These are phyloP conservation scores for Macrocentrus cingulum DNA, from an alignment of 1,140 invertebrate genomes.

Conservation along the genomic window DNA sequence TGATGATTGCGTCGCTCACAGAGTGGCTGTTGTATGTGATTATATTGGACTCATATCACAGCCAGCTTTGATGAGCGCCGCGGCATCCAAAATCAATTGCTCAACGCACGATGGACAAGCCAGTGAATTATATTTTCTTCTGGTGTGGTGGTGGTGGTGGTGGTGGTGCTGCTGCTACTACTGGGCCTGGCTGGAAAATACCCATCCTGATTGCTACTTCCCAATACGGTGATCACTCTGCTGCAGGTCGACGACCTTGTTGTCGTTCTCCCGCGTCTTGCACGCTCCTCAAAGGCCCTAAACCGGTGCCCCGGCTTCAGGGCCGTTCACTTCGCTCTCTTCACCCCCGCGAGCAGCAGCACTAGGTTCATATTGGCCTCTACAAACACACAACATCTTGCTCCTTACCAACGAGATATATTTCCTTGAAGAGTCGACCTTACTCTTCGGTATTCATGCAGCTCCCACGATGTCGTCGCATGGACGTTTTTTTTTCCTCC, in stretches of 20 bases:
- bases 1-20: slow-evolving; percentile 61
- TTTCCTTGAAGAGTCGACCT: slow-evolving; percentile 16
- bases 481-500: slow-evolving; percentile 8
- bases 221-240: slow-evolving; percentile 9
- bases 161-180: not conserved
- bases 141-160: too few relatives aligned
- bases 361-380: not conserved
- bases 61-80: slow-evolving; percentile 82
- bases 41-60: slow-evolving; percentile 68
- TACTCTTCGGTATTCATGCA: not conserved
- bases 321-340: not conserved
- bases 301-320: not conserved
- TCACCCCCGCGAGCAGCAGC: not conserved
- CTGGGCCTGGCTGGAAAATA: not conserved
- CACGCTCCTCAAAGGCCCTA: slow-evolving; percentile 12
- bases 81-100: slow-evolving; percentile 42
- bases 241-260: slow-evolving; percentile 14
- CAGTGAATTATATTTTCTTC: not conserved
- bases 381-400: not conserved
- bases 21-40: slow-evolving; percentile 68
- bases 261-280: not conserved
- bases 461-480: not conserved
- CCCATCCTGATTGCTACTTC: slow-evolving; percentile 14
- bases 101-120: not conserved
- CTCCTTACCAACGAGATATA: slow-evolving; percentile 6